Percentiles rank a stretch among this genome's conserved stretches.
Evolutionary conservation across 2,797 vertebrate species (phyloP).

Genomic region (Cyprinella venusta): DNA sequence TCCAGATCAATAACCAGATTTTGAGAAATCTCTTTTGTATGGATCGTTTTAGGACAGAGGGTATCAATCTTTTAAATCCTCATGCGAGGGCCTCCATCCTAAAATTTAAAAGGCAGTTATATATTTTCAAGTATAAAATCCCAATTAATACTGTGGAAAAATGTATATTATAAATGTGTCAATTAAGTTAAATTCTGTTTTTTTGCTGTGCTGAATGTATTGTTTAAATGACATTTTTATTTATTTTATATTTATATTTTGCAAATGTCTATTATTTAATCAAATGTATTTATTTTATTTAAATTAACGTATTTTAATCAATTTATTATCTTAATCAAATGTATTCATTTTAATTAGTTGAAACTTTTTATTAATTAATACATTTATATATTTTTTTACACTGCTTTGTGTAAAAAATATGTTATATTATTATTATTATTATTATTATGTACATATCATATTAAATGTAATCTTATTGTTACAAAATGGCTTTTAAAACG

Average conservation of each 20-base stretch:
- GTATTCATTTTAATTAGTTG: background rate
- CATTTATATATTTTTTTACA: too few relatives aligned
- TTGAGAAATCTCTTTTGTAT: background rate
- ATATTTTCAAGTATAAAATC: background rate
- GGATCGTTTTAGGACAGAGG: background rate
- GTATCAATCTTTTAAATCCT: background rate
- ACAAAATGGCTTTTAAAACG: background rate
- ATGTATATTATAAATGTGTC: background rate
- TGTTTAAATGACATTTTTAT: background rate
- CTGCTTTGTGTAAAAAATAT: too few relatives aligned
- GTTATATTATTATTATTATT: too few relatives aligned
- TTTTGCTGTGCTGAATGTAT: background rate
- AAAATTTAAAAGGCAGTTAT: background rate
- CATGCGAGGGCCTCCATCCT: background rate
- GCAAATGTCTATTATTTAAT: too few relatives aligned
- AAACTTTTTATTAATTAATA: too few relatives aligned
- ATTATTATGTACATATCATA: too few relatives aligned
- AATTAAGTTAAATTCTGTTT: background rate
- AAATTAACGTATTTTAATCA: too few relatives aligned
- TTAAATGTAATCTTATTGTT: too few relatives aligned
- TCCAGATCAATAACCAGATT: slow-evolving; percentile 56
- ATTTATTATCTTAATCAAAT: too few relatives aligned
- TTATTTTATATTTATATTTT: too few relatives aligned
- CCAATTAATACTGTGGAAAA: background rate
- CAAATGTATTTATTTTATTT: too few relatives aligned